phyloP scores from a whole-genome alignment of 2,113 vertebrate genomes.

The Procavia capensis region DNA sequence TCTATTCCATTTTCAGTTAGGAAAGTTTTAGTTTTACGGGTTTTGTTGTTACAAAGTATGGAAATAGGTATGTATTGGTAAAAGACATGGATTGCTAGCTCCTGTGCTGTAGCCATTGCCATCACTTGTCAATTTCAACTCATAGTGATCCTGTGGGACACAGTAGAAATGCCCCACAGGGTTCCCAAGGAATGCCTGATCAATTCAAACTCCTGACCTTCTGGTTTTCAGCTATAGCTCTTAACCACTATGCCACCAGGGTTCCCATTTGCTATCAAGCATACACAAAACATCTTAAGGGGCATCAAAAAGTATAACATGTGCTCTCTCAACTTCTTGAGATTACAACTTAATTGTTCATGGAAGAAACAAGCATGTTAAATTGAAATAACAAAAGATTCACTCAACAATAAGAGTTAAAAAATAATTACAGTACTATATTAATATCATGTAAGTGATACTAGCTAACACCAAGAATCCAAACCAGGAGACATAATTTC shows the following conservation, averaged over 20 bases:
- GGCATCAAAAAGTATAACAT: background rate
- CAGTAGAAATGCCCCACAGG: too few species aligned
- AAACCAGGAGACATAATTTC: slow-evolving; percentile 15
- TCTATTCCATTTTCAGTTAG: background rate
- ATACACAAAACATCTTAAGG: background rate
- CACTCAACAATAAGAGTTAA: background rate
- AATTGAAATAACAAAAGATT: slow-evolving; percentile 25
- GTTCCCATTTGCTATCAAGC: background rate
- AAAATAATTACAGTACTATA: background rate
- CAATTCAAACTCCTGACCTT: too few species aligned
- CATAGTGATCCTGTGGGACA: too few species aligned
- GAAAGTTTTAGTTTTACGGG: background rate
- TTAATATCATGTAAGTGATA: background rate
- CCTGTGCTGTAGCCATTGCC: too few species aligned
- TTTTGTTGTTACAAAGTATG: background rate
- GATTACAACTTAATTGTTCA: background rate
- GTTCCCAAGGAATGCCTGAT: too few species aligned
- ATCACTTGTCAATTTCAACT: too few species aligned
- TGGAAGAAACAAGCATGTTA: background rate
- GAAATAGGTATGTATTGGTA: background rate
- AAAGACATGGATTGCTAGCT: background rate
- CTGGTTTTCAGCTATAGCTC: too few species aligned
- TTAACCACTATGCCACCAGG: too few species aligned
- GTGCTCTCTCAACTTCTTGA: background rate
- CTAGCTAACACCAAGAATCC: background rate